phyloP scores from a whole-genome alignment of 35 echinoderm and acorn worm species.

The Apostichopus californicus region DNA sequence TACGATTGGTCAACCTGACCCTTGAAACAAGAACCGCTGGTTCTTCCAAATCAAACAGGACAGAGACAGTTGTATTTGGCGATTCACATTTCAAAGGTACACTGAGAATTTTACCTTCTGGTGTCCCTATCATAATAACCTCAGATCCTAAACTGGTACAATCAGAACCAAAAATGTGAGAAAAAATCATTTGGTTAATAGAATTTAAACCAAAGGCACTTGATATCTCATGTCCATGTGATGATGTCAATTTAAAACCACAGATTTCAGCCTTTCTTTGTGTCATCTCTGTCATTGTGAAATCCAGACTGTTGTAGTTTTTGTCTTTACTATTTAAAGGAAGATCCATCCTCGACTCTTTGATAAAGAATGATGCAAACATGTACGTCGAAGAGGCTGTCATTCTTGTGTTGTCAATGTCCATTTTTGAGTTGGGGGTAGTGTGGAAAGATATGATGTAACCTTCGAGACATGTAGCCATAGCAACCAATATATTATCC shows the following conservation, averaged over 20 bases:
- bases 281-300: background rate
- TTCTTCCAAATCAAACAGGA: conserved; percentile 6
- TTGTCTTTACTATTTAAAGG: background rate
- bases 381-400: background rate
- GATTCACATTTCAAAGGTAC: background rate
- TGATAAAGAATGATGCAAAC: background rate
- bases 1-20: background rate
- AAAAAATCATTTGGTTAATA: background rate
- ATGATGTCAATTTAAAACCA: background rate
- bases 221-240: background rate
- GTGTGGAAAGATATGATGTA: background rate
- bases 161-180: background rate
- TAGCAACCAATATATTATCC: background rate
- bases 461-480: background rate
- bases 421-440: background rate
- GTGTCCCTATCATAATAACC: background rate
- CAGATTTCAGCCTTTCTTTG: background rate
- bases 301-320: background rate
- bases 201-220: background rate
- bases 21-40: background rate
- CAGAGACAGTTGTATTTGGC: background rate
- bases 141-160: background rate
- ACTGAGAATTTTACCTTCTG: conserved; percentile 19
- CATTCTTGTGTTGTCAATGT: background rate
- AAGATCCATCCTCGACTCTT: background rate